phyloP scores from a whole-genome alignment of 2,888 invertebrate genomes.

The Tipula confusa region DNA sequence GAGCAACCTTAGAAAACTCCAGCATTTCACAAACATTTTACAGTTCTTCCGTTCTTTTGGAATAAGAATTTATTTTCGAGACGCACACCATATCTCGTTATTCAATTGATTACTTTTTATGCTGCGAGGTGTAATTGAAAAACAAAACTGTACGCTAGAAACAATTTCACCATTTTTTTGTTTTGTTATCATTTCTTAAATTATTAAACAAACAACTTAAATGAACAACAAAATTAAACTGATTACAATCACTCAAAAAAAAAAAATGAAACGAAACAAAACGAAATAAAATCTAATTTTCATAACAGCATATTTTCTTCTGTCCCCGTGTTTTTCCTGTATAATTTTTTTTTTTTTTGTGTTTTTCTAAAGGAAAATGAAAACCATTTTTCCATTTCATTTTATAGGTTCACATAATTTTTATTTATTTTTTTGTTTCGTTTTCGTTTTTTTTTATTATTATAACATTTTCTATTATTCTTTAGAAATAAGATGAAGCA shows the following conservation, averaged over 20 bases:
- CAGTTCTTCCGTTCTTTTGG: too few species aligned
- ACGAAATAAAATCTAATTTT: background rate
- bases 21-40: too few species aligned
- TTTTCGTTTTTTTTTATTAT: background rate
- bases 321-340: background rate
- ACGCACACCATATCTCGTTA: too few species aligned
- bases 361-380: background rate
- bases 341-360: background rate
- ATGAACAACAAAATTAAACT: conserved; percentile 25
- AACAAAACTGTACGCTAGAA: background rate
- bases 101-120: too few species aligned
- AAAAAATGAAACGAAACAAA: background rate
- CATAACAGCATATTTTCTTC: background rate
- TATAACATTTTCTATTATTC: conserved; percentile 14
- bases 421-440: background rate
- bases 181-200: background rate
- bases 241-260: background rate
- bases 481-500: background rate
- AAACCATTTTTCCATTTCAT: conserved; percentile 25
- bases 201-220: conserved; percentile 25
- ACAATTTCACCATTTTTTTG: background rate
- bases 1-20: too few species aligned
- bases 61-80: too few species aligned
- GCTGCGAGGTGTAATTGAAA: too few species aligned
- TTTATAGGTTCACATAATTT: conserved; percentile 5